A percentile compares a stretch with the other conserved stretches of the same genome.
These are phyloP conservation scores for Heptranchias perlo DNA, from an alignment of 2,113 vertebrate genomes.

Conservation along the genomic window DNA sequence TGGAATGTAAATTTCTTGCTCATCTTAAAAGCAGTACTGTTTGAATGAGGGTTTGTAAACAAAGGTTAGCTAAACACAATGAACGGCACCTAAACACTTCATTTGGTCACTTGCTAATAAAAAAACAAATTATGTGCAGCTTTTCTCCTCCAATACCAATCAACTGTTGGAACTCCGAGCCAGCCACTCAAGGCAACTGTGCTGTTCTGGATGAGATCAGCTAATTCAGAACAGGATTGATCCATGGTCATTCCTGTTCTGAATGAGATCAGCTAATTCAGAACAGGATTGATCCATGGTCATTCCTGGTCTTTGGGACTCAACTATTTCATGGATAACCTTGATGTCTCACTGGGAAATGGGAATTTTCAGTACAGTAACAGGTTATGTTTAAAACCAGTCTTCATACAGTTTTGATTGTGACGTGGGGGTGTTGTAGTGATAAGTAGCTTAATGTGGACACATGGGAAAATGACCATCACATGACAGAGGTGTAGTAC, in stretches of 20 bases:
- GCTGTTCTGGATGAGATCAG: neutral
- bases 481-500: too few relatives aligned
- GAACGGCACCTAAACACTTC: neutral
- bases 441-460: too few relatives aligned
- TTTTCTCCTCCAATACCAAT: neutral
- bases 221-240: neutral
- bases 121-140: neutral
- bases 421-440: neutral
- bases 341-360: neutral
- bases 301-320: neutral
- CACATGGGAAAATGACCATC: neutral
- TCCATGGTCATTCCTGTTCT: neutral
- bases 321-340: neutral
- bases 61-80: neutral
- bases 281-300: neutral
- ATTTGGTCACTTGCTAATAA: neutral
- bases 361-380: neutral
- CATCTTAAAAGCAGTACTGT: neutral
- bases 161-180: neutral
- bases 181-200: neutral
- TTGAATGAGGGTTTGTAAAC: neutral
- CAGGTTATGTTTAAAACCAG: neutral
- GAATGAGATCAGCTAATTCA: neutral
- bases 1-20: neutral
- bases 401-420: neutral